Percentiles rank a stretch among this genome's conserved stretches.
Evolutionary conservation across 2,888 invertebrate genomes (phyloP).

Genomic region (Plebejus anna): DNA sequence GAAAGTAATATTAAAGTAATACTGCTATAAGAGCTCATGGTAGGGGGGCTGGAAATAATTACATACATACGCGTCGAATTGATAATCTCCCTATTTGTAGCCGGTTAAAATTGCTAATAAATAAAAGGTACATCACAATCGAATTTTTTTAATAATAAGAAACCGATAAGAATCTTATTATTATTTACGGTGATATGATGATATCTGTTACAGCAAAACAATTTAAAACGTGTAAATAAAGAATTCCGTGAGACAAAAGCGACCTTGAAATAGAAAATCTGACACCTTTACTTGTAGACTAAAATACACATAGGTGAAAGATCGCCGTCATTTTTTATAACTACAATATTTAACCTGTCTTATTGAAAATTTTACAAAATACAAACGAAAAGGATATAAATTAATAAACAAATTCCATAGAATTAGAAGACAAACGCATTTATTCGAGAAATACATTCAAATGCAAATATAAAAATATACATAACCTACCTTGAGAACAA

Average conservation of each 20-base stretch:
- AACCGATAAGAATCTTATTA: slow-evolving; percentile 4
- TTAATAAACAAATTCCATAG: background rate
- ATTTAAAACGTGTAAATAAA: background rate
- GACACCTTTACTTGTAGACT: too few species aligned
- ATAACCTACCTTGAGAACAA: slow-evolving; percentile 29
- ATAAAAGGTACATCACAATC: slow-evolving; percentile 13
- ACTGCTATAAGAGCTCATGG: too few species aligned
- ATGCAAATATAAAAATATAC: slow-evolving; percentile 6
- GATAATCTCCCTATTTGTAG: too few species aligned
- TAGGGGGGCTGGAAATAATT: too few species aligned
- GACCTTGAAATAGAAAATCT: too few species aligned
- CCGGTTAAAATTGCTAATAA: background rate
- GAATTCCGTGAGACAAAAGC: background rate
- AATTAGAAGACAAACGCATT: background rate
- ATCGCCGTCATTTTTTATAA: too few species aligned
- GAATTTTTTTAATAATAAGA: background rate
- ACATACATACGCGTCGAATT: too few species aligned
- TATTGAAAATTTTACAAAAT: background rate
- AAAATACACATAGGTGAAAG: too few species aligned
- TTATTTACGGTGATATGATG: background rate
- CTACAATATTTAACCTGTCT: background rate
- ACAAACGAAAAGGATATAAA: background rate
- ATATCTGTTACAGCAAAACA: background rate
- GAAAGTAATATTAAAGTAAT: too few species aligned
- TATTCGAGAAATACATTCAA: slow-evolving; percentile 10